A percentile compares a stretch with the other conserved stretches of the same genome.
phyloP scores from a whole-genome alignment of 1,140 invertebrate species.

The Danaus melanippus region DNA sequence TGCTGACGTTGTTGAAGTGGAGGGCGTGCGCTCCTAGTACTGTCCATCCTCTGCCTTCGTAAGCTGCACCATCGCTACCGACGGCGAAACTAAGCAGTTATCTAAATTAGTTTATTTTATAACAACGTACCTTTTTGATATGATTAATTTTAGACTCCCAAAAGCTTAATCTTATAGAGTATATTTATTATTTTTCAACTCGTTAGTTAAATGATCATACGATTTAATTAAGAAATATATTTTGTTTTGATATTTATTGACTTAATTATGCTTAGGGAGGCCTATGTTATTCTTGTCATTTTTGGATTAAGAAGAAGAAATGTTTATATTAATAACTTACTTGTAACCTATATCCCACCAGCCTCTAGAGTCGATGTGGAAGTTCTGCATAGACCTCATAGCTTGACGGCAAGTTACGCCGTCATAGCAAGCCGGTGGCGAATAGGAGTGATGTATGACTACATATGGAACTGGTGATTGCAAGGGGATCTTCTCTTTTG shows the following conservation, averaged over 20 bases:
- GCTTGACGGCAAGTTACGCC: constrained; percentile 65
- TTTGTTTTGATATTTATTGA: too few relatives aligned
- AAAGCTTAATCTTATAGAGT: too few relatives aligned
- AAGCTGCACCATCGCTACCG: constrained; percentile 73
- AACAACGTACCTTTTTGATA: too few relatives aligned
- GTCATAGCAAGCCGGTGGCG: constrained; percentile 74
- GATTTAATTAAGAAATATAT: too few relatives aligned
- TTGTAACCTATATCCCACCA: constrained; percentile 83
- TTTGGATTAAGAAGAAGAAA: constrained; percentile 9
- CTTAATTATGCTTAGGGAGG: too few relatives aligned
- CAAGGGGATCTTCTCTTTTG: constrained; percentile 65
- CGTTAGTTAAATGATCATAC: too few relatives aligned
- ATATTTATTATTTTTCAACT: too few relatives aligned
- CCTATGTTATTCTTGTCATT: too few relatives aligned
- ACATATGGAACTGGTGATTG: constrained; percentile 79
- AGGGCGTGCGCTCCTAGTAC: constrained; percentile 77
- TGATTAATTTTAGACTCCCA: too few relatives aligned
- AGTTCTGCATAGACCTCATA: constrained; percentile 74
- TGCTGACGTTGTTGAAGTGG: constrained; percentile 77
- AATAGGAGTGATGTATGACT: constrained; percentile 83
- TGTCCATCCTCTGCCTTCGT: constrained; percentile 83
- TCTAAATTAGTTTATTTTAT: too few relatives aligned
- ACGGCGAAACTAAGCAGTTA: constrained; percentile 57
- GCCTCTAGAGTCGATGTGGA: constrained; percentile 72
- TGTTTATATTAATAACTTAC: constrained; percentile 30